These are phyloP conservation scores for Toxotes jaculatrix DNA, from an alignment of 2,113 vertebrate species.

Conservation along the genomic window DNA sequence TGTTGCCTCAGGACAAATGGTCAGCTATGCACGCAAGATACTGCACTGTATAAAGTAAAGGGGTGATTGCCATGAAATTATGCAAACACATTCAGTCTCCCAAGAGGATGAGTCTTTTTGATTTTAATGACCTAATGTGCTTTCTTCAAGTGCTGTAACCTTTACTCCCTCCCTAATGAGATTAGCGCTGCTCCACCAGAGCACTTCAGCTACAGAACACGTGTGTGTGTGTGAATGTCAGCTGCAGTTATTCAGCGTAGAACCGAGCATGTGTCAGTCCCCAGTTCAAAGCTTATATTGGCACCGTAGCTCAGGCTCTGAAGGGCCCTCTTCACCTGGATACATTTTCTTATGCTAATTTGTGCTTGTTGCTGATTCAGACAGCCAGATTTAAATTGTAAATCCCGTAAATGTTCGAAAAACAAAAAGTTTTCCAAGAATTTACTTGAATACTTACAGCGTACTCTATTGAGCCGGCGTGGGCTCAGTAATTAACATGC, in stretches of 20 bases:
- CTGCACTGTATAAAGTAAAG: too few species aligned
- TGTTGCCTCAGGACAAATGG: too few species aligned
- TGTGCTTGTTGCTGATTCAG: background rate
- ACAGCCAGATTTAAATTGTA: slow-evolving; percentile 7
- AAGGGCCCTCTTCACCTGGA: slow-evolving; percentile 8
- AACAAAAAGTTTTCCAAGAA: background rate
- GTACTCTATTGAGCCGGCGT: background rate
- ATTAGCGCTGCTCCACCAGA: background rate
- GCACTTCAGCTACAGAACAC: too few species aligned
- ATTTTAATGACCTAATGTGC: too few species aligned
- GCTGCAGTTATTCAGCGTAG: background rate
- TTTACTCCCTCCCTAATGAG: background rate
- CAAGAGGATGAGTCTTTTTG: too few species aligned
- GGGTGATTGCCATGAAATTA: too few species aligned
- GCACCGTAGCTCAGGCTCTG: background rate
- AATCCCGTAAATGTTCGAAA: slow-evolving; percentile 5
- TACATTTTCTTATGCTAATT: slow-evolving; percentile 23
- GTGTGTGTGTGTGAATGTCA: background rate
- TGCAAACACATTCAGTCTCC: too few species aligned
- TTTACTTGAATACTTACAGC: background rate
- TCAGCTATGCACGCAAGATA: too few species aligned
- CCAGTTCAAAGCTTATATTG: background rate
- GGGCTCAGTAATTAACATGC: background rate
- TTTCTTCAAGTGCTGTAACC: too few species aligned
- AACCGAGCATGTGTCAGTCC: background rate